Evolutionary conservation across 2,888 invertebrate species (phyloP), one percentile per base, ranked within the genome.

Genomic region (Neoaliturus tenellus): DNA sequence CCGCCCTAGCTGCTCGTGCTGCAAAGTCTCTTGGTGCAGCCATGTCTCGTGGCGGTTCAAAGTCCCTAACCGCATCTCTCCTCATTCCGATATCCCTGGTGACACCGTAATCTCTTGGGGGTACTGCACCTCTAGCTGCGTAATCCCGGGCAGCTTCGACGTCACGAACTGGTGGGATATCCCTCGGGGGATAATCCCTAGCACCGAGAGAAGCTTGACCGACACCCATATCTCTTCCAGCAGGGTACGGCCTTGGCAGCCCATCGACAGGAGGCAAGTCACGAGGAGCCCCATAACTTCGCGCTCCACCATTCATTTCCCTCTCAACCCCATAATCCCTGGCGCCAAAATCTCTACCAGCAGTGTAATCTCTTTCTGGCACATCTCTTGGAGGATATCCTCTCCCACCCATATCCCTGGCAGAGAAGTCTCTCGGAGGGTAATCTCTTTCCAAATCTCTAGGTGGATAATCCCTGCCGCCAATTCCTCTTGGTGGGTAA

Each of bases 301-400:
- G 25, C 41, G 28, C 23, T 14, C 10, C 28, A n/a, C 78, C 78
- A 55, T 78, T 78, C 28, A 78, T 20, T n/a, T 78, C 78, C n/a
- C 78, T 78, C 20, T 78, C 78, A 44, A 44, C 51, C 20, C 78
- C 78, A 55, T 25, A 78, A 33, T 55, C 78, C n/a, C 78, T 48
- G 0, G 6, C 39, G 6, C 44, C 73, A 25, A 78, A 33, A 44
- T 48, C 75, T 48, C 51, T 39, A 39, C 73, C 73, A 28, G n/a
- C 73, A 4, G 25, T 17, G 39, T 25, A 41, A 28, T 75, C 73
- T 39, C 71, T 31, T 2, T 35, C 35, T 1, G 51, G 25, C 25
- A 1, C 44, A 6, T 48, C 31, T n/a, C 51, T 55, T 33, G 33
- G 33, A 51, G 78, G 78, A 33, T 33, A 78, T 17, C 48, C 78